Evolutionary conservation across 2,888 invertebrate species (phyloP), one percentile per base, ranked within the genome.

Genomic region (Polyommatus iphigenia): DNA sequence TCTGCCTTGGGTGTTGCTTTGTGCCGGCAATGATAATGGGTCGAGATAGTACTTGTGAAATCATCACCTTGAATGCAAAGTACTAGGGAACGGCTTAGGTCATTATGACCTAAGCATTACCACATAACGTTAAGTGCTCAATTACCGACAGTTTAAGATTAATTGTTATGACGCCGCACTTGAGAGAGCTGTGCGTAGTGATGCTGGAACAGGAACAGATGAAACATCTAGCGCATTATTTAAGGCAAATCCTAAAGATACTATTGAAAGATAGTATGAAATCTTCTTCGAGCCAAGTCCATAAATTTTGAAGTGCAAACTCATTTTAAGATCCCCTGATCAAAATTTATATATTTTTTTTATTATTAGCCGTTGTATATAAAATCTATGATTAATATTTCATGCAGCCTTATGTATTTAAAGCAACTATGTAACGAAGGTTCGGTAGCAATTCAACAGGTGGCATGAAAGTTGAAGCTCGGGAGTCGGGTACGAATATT

Each of bases 1-100:
- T 81, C 83, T 81, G 83, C 83, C 83, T 82, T 84, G 82, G 85
- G 84, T 83, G 84, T 82, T 82, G 81, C 84, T 84, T 82, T 83
- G 82, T 82, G 80, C 79, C 81, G 80, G 81, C 79, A 80, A 79
- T 79, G 79, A 81, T 82, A 79, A 82, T 81, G 78, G 79, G 77
- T 76, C 57, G 76, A 77, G 77, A 79, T 80, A 79, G 78, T 67
- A 76, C 76, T 81, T 81, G 78, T 80, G 76, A 79, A 79, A 82
- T 80, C 77, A 80, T 79, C 57, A 79, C 79, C 78, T 77, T 76
- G 75, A 41, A 73, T 54, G 75, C 54, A 7, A 54, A 75, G 77
- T 77, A 78, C 79, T 57, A 76, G 77, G 62, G 77, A 76, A 71
- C 77, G 76, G 76, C 76, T 67, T 7, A 67, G 79, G 79, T 79